Conservation (phyloP, 2,888 invertebrate genomes). For the Smittia aterrima region DNA sequence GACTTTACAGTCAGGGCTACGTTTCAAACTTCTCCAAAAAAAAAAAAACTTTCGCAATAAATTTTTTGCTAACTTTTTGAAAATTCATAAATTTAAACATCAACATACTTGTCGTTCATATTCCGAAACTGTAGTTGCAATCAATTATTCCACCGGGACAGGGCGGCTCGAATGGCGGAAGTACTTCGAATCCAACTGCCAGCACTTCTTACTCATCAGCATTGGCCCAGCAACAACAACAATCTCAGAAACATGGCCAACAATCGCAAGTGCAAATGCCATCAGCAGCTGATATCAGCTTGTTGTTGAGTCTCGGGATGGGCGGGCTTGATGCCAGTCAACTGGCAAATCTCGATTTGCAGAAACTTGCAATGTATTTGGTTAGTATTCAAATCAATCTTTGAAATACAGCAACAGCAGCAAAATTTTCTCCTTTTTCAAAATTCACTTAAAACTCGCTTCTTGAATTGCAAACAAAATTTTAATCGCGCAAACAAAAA, state of each 20-base stretch:
- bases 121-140: slow-evolving; percentile 50
- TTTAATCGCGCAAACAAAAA: not conserved
- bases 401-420: slow-evolving; percentile 44
- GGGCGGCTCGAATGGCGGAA: not conserved
- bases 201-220: slow-evolving; percentile 38
- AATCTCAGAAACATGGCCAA: slow-evolving; percentile 43
- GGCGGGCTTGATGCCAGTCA: slow-evolving; percentile 57
- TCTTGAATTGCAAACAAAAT: not conserved
- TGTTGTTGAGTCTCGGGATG: slow-evolving; percentile 52
- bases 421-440: slow-evolving; percentile 4
- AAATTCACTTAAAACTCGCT: slow-evolving; percentile 14
- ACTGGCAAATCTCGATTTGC: slow-evolving; percentile 71
- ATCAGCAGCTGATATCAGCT: slow-evolving; percentile 54
- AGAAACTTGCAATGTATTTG: slow-evolving; percentile 71
- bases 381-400: slow-evolving; percentile 56
- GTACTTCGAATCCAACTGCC: slow-evolving; percentile 41
- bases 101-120: not conserved
- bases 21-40: not conserved
- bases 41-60: not conserved
- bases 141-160: slow-evolving; percentile 52
- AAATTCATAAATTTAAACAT: not conserved
- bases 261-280: slow-evolving; percentile 49
- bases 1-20: not conserved
- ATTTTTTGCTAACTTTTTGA: not conserved
- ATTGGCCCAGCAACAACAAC: slow-evolving; percentile 47